These are phyloP conservation scores for Xestia sexstrigata DNA, from an alignment of 2,888 invertebrate species.

Conservation along the genomic window DNA sequence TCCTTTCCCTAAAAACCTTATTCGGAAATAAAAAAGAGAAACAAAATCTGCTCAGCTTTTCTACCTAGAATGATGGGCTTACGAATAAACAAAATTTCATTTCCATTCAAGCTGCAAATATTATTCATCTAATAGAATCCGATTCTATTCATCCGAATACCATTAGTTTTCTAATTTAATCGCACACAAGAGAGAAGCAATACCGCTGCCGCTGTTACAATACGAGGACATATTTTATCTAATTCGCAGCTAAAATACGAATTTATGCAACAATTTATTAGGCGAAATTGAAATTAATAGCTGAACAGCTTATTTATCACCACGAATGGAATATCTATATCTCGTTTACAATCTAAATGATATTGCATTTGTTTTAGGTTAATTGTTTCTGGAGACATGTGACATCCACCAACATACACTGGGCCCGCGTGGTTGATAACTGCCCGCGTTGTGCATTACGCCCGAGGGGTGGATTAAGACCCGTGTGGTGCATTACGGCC, in stretches of 20 bases:
- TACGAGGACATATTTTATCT: conserved; percentile 23
- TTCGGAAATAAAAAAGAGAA: too few species aligned
- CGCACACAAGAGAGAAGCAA: conserved; percentile 29
- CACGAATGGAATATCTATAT: conserved; percentile 25
- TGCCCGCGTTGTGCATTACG: neutral
- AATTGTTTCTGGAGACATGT: neutral
- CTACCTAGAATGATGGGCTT: neutral
- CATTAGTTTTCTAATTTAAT: conserved; percentile 27
- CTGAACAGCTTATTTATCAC: conserved; percentile 35
- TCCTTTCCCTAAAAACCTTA: neutral
- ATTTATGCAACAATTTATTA: conserved; percentile 37
- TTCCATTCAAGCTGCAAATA: neutral
- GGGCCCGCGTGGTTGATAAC: neutral
- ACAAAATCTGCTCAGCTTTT: neutral
- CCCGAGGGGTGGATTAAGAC: too few species aligned
- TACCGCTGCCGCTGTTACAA: neutral
- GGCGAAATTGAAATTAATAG: conserved; percentile 35
- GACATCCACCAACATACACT: neutral
- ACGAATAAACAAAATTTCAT: neutral
- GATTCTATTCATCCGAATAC: neutral
- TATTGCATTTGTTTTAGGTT: neutral
- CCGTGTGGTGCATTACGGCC: neutral
- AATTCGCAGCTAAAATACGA: conserved; percentile 32
- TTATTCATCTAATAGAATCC: too few species aligned
- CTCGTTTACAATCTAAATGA: conserved; percentile 6